Conservation (phyloP, 2,888 invertebrate genomes). For the Smittia aterrima region DNA sequence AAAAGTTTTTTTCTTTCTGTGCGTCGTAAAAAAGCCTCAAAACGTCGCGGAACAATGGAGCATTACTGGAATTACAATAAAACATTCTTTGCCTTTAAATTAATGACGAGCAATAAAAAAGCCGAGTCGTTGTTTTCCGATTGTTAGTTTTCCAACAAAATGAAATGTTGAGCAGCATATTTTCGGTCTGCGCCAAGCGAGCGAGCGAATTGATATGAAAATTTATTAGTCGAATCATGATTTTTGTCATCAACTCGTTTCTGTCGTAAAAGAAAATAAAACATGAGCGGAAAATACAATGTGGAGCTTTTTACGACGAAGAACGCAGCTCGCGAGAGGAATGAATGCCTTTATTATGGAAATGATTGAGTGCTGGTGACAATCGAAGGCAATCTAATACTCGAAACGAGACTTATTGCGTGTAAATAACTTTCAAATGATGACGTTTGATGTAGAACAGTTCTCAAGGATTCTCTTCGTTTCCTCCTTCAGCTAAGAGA, state of each 20-base stretch:
- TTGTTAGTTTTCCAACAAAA: neutral
- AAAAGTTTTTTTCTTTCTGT: neutral
- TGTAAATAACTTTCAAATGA: slow-evolving; percentile 20
- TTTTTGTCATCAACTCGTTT: slow-evolving; percentile 11
- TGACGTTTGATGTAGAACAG: neutral
- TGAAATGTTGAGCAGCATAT: neutral
- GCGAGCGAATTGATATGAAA: neutral
- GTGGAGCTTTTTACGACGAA: neutral
- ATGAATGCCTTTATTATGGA: slow-evolving; percentile 17
- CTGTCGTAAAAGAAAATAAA: slow-evolving; percentile 13
- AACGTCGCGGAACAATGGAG: neutral
- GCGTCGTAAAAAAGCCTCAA: slow-evolving; percentile 3
- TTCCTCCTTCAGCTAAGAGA: neutral
- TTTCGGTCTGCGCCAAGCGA: neutral
- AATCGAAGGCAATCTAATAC: slow-evolving; percentile 29
- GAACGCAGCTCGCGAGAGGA: neutral
- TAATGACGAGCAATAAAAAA: slow-evolving; percentile 16
- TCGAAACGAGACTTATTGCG: slow-evolving; percentile 25
- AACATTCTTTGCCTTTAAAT: neutral
- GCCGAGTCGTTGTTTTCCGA: slow-evolving; percentile 2
- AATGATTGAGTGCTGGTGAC: slow-evolving; percentile 24
- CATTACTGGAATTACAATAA: neutral
- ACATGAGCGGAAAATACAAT: neutral
- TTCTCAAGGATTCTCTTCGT: too few relatives aligned
- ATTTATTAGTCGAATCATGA: slow-evolving; percentile 20